Evolutionary conservation across 2,113 vertebrate genomes (phyloP).

Genomic region (Actenoides lindsayi): DNA sequence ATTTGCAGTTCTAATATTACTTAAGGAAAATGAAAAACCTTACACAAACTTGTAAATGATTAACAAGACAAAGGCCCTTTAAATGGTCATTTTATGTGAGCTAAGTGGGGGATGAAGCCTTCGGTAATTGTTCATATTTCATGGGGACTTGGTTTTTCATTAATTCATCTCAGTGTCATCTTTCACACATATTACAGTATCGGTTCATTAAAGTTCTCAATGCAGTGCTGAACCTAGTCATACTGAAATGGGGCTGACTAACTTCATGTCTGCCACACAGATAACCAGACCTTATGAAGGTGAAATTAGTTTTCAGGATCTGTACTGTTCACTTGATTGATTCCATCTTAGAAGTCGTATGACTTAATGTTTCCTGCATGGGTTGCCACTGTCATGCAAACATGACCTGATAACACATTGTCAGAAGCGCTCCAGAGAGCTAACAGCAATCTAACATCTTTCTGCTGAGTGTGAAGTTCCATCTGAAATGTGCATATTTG

Average conservation of each 20-base stretch:
- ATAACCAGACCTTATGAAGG: constrained; percentile 82
- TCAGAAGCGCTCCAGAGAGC: constrained; percentile 78
- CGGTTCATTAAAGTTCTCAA: constrained; percentile 79
- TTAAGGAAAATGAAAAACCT: constrained; percentile 60
- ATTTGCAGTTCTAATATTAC: constrained; percentile 55
- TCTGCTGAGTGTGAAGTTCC: constrained; percentile 79
- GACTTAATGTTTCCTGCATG: constrained; percentile 84
- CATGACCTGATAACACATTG: constrained; percentile 84
- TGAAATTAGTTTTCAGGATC: constrained; percentile 84
- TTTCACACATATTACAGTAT: constrained; percentile 76
- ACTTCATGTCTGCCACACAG: constrained; percentile 72
- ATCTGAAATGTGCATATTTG: constrained; percentile 85
- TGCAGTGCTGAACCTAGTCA: constrained; percentile 70
- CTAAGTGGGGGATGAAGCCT: constrained; percentile 53
- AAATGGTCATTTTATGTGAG: constrained; percentile 64
- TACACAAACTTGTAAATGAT: constrained; percentile 61
- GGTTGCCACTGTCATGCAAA: constrained; percentile 82
- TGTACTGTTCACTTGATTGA: constrained; percentile 81
- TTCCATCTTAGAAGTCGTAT: constrained; percentile 79
- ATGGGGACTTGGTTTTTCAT: constrained; percentile 67
- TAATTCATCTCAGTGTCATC: constrained; percentile 77
- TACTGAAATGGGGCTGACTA: constrained; percentile 77
- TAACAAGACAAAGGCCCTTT: constrained; percentile 67
- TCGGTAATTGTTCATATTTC: constrained; percentile 75
- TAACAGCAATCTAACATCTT: constrained; percentile 86